phyloP scores from a whole-genome alignment of 2,888 invertebrate species.

The Caenorhabditis japonica region DNA sequence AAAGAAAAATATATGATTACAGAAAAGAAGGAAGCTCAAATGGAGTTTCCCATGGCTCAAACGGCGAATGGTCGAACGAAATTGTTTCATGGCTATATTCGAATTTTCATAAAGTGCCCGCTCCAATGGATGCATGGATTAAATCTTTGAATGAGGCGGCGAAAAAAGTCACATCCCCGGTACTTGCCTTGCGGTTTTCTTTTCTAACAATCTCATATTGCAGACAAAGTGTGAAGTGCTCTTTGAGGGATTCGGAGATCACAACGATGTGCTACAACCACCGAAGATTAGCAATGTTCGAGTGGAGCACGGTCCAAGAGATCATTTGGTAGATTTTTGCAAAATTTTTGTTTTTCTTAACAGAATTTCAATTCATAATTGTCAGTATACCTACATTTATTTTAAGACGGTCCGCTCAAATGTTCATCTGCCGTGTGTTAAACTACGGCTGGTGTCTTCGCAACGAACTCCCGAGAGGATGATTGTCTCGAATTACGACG shows the following conservation, averaged over 20 bases:
- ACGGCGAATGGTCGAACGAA: conserved; percentile 72
- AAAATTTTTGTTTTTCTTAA: neutral
- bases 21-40: conserved; percentile 36
- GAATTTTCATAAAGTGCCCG: conserved; percentile 68
- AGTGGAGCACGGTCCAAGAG: conserved; percentile 68
- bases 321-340: conserved; percentile 68
- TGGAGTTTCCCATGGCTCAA: conserved; percentile 33
- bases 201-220: conserved; percentile 33
- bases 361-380: neutral
- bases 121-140: conserved; percentile 78
- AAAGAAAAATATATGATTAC: conserved; percentile 5
- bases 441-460: conserved; percentile 68
- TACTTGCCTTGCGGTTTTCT: conserved; percentile 42
- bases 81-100: conserved; percentile 68
- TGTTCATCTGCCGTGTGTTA: conserved; percentile 65
- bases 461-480: conserved; percentile 70
- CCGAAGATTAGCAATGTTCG: conserved; percentile 70
- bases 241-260: conserved; percentile 73
- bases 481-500: conserved; percentile 73
- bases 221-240: conserved; percentile 73
- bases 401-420: conserved; percentile 67
- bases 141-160: conserved; percentile 78
- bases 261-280: conserved; percentile 58
- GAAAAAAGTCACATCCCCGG: conserved; percentile 77
- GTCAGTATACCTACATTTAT: conserved; percentile 6